Evolutionary conservation across 2,797 vertebrate species (phyloP).

Genomic region (Cirrhinus molitorella): DNA sequence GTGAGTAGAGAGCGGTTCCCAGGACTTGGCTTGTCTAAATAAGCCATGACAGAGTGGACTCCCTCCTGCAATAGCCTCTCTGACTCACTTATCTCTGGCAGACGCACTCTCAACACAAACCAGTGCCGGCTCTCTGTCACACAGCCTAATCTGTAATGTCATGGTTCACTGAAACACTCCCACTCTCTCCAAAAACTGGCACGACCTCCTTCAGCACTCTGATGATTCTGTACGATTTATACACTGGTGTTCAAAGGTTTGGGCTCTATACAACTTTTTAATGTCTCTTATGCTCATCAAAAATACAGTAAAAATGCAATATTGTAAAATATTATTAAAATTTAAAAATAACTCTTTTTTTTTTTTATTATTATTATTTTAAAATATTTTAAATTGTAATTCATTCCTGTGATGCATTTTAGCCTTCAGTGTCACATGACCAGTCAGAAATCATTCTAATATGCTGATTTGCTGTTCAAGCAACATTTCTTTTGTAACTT

Average conservation of each 20-base stretch:
- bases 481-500: too few species aligned
- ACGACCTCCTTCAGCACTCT: constrained; percentile 43
- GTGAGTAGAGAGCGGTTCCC: constrained; percentile 60
- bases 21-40: constrained; percentile 69
- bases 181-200: constrained; percentile 27
- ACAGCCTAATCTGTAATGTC: constrained; percentile 55
- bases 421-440: not conserved
- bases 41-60: constrained; percentile 68
- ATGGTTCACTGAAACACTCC: constrained; percentile 44
- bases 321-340: not conserved
- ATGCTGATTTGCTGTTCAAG: not conserved
- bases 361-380: not conserved
- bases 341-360: not conserved
- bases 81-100: constrained; percentile 66
- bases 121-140: constrained; percentile 57
- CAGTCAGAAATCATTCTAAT: not conserved
- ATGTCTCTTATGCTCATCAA: not conserved
- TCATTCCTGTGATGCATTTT: not conserved
- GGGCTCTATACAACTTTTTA: not conserved
- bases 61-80: constrained; percentile 63
- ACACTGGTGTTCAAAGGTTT: not conserved
- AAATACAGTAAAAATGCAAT: not conserved
- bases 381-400: not conserved
- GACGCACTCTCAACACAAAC: constrained; percentile 64
- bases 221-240: constrained; percentile 18